Base-by-base conservation (phyloP, 2,797 vertebrate species). In the Ctenopoma kingsleyae region DNA sequence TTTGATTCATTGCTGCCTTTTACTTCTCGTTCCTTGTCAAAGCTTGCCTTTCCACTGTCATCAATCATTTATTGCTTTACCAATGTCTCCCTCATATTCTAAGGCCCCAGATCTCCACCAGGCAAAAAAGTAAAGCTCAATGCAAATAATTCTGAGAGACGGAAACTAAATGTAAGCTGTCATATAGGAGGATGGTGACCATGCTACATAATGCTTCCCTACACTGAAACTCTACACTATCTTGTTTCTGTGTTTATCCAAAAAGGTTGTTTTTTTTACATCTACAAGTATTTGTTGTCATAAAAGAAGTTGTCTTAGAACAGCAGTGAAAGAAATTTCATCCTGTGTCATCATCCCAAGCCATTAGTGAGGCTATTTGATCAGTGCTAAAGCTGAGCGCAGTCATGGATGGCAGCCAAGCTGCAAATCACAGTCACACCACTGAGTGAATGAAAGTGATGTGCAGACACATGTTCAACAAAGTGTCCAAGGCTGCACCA, bases 361-460 rank as follows among this genome's bases (percentile, higher is more conserved):
- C 76, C 80, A 84, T 88, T 85, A 84, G 79, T 4, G 66, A 79
- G 75, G 87, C 85, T 70, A 87, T 91, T 86, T 86, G 81, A 90
- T 88, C 80, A 79, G 85, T 7, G 69, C 40, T 59, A 44, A 72
- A 67, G 68, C 81, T 55, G 47, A 79, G 66, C 32, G 5, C 23
- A 1, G 55, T 64, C 58, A 13, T 79, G 85, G 86, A 88, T 12
- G 66, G 57, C 2, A 23, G 81, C 82, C 84, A 79, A 80, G 69
- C 74, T 68, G 80, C 76, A 82, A 77, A 85, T 87, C 80, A 58
- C 76, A 74, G 68, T 57, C 76, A 54, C 67, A 57, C 57, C 71
- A 41, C 53, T 12, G 30, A 79, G 55, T 60, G 71, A 80, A 56
- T 51, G 65, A 63, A 65, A 82, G 52, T 12, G 65, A 73, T 70